phyloP scores from a whole-genome alignment of 2,797 vertebrate species.

The Holocentrus rufus region DNA sequence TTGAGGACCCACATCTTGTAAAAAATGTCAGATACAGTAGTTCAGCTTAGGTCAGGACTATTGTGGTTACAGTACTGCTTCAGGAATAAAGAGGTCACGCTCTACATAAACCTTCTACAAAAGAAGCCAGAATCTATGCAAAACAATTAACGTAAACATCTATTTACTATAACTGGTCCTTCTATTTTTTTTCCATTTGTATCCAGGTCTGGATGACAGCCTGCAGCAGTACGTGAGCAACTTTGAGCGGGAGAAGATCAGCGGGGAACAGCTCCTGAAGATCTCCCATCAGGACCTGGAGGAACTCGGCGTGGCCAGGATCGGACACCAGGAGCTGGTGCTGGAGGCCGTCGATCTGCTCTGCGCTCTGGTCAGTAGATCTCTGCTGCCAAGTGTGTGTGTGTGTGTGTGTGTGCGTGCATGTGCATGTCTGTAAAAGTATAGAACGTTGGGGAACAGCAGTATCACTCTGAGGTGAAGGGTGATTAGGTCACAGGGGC shows the following conservation, averaged over 20 bases:
- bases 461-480: slow-evolving; percentile 20
- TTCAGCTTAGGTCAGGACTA: neutral
- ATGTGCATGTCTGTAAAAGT: neutral
- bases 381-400: neutral
- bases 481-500: slow-evolving; percentile 19
- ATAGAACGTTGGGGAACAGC: slow-evolving; percentile 7
- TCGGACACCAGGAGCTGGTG: slow-evolving; percentile 96
- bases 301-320: slow-evolving; percentile 93
- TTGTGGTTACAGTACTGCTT: neutral
- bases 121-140: too few relatives aligned
- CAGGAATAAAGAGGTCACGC: neutral
- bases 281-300: slow-evolving; percentile 98
- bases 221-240: slow-evolving; percentile 93
- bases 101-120: too few relatives aligned
- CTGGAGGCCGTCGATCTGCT: slow-evolving; percentile 96
- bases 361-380: slow-evolving; percentile 93
- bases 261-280: slow-evolving; percentile 93
- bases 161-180: slow-evolving; percentile 1
- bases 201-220: slow-evolving; percentile 91
- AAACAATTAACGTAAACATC: neutral
- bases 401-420: neutral
- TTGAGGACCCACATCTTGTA: slow-evolving; percentile 6
- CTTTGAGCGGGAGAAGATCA: slow-evolving; percentile 96
- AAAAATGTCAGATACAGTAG: slow-evolving; percentile 4
- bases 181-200: neutral